Evolutionary conservation across 2,113 vertebrate species (phyloP).

Genomic region (Tinamus guttatus): DNA sequence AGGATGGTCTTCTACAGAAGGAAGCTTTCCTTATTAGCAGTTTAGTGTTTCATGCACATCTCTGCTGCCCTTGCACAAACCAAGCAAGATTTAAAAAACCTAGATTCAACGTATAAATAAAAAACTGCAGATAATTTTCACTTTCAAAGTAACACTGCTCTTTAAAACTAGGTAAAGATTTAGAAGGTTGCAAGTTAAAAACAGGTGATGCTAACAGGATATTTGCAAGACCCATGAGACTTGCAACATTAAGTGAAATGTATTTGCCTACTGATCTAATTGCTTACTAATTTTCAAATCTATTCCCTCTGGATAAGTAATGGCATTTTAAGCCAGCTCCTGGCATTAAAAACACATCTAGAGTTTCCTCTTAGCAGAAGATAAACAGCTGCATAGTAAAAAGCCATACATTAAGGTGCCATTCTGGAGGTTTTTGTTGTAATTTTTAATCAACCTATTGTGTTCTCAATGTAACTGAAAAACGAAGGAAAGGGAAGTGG

Average conservation of each 20-base stretch:
- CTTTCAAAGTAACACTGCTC: neutral
- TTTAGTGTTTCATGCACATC: neutral
- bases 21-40: conserved; percentile 39
- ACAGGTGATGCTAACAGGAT: conserved; percentile 75
- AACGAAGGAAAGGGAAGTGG: conserved; percentile 30
- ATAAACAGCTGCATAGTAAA: conserved; percentile 46
- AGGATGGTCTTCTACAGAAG: conserved; percentile 57
- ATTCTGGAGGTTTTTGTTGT: conserved; percentile 19
- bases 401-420: neutral
- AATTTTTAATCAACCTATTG: conserved; percentile 33
- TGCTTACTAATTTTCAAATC: conserved; percentile 68
- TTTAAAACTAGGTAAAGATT: conserved; percentile 61
- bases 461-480: conserved; percentile 41
- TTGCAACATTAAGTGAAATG: conserved; percentile 38
- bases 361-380: conserved; percentile 44
- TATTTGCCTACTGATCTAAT: conserved; percentile 62
- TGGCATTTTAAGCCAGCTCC: conserved; percentile 54
- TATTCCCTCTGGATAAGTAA: conserved; percentile 68
- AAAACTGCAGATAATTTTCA: neutral
- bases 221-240: conserved; percentile 48
- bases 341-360: conserved; percentile 70
- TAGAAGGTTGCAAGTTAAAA: conserved; percentile 65
- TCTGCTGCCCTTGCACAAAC: conserved; percentile 17
- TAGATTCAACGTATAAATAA: neutral
- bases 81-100: neutral